Evolutionary conservation across 23 tunicate species (phyloP), one percentile per base, ranked within the genome.

Genomic region (Pegea sp.): DNA sequence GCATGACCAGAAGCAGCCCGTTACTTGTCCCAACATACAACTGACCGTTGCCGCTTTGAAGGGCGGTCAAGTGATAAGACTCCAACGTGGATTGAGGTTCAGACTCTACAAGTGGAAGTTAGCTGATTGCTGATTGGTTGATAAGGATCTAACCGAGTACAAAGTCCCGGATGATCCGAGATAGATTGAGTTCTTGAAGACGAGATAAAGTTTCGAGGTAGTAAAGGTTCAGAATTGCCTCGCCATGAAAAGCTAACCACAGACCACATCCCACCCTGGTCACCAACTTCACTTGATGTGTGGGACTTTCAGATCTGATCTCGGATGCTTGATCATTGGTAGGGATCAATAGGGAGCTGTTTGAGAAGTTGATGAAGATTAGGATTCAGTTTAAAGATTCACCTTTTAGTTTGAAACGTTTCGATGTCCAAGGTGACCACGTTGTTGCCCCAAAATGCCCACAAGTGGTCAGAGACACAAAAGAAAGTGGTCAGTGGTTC

Each of bases 361-460:
- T 16, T 38, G 16, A 38, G 16, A 38, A 38, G 46, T 8, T 8
- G 13, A 38, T 8, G 46, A 8, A 38, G 46, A 11, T 38, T 8
- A 38, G 16, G 11, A 24, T 59, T n/a, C 26, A 18, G 28, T 22
- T 3, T 6, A 26, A 13, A 49, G 21, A 53, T 24, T 26, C 30
- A 78, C 92, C 77, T 78, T 48, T 78, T 78, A 13, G 64, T 42
- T 60, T 59, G 13, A 29, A 78, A 64, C 5, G 48, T 52, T 44
- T 65, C 67, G 58, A 60, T 58, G 59, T 78, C 69, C 29, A 80
- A 66, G 0, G 79, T 71, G 49, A 71, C 77, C 5, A 80, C 65
- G 32, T 66, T 62, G 34, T 80, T 71, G 8, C 93, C 93, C 3
- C 79, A 71, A 22, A 74, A 63, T n/a, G 69, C 80, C 79, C 93